Conservation (phyloP, 2,113 vertebrate genomes). For the Cheirogaleus medius region DNA sequence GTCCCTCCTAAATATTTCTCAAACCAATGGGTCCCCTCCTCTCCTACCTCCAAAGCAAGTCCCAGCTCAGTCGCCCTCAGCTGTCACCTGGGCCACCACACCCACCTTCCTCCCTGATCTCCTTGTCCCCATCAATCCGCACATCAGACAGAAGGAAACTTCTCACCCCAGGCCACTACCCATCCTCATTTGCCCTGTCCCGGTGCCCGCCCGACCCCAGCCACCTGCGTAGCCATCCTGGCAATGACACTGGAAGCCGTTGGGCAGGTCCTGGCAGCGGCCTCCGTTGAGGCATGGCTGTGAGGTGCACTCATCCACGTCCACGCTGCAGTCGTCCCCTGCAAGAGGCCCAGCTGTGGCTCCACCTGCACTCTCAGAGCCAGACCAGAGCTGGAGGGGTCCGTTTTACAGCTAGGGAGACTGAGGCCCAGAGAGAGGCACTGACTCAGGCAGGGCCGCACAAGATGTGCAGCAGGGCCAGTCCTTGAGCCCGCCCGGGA, state of each 20-base stretch:
- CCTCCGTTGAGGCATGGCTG: conserved; percentile 90
- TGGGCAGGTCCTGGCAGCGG: conserved; percentile 88
- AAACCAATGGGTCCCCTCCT: background rate
- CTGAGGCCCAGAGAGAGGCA: background rate
- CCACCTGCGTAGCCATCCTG: conserved; percentile 92
- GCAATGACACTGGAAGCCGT: conserved; percentile 91
- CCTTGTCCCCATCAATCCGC: background rate
- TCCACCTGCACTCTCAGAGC: background rate
- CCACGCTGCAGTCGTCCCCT: conserved; percentile 91
- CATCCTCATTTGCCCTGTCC: background rate
- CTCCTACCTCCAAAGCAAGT: background rate
- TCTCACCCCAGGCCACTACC: background rate
- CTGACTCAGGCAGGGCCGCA: background rate
- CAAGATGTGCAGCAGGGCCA: background rate
- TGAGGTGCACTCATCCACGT: conserved; percentile 92
- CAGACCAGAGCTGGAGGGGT: background rate
- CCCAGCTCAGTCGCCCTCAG: background rate
- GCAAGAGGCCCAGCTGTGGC: conserved; percentile 17
- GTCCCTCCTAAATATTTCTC: background rate
- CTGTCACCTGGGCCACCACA: background rate
- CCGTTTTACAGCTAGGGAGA: background rate
- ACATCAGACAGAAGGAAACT: background rate
- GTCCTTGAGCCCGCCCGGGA: background rate
- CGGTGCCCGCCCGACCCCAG: background rate
- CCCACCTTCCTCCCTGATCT: background rate